A percentile compares a stretch with the other conserved stretches of the same genome.
phyloP scores from a whole-genome alignment of 1,140 invertebrate species.

The Epicauta chinensis region DNA sequence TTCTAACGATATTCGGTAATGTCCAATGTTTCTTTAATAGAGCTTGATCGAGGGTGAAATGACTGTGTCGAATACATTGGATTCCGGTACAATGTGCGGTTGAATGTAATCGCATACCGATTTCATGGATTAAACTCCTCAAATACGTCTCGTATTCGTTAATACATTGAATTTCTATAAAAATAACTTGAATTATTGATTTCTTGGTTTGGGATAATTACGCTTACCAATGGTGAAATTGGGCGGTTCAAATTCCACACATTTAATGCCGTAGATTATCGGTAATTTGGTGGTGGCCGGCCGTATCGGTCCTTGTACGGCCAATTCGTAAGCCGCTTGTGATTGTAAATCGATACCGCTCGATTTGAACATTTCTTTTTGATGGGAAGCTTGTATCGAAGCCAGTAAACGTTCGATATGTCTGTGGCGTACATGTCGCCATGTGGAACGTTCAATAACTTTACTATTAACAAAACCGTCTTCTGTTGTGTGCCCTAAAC shows the following conservation, averaged over 20 bases:
- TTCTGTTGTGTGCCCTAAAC: slow-evolving; percentile 72
- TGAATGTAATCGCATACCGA: slow-evolving; percentile 71
- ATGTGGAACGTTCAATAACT: slow-evolving; percentile 66
- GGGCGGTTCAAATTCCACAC: slow-evolving; percentile 72
- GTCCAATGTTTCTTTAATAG: slow-evolving; percentile 78
- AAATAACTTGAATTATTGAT: no score
- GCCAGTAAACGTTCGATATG: slow-evolving; percentile 53
- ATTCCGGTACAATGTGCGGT: slow-evolving; percentile 74
- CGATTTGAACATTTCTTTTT: slow-evolving; percentile 30
- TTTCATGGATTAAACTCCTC: slow-evolving; percentile 64
- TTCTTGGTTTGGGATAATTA: no score
- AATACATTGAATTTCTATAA: slow-evolving; percentile 77
- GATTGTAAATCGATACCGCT: slow-evolving; percentile 74
- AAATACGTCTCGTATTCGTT: slow-evolving; percentile 77
- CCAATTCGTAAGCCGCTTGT: slow-evolving; percentile 84
- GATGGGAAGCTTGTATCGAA: slow-evolving; percentile 6
- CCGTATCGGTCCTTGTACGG: slow-evolving; percentile 68
- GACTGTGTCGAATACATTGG: slow-evolving; percentile 73
- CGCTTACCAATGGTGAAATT: slow-evolving; percentile 78
- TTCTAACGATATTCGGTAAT: not conserved
- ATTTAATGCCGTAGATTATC: slow-evolving; percentile 81
- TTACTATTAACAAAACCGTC: slow-evolving; percentile 66
- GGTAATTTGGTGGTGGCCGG: slow-evolving; percentile 63
- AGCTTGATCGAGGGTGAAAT: slow-evolving; percentile 70
- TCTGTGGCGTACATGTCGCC: slow-evolving; percentile 56